These are phyloP conservation scores for Cetonia aurata DNA, from an alignment of 2,888 invertebrate genomes.

Conservation along the genomic window DNA sequence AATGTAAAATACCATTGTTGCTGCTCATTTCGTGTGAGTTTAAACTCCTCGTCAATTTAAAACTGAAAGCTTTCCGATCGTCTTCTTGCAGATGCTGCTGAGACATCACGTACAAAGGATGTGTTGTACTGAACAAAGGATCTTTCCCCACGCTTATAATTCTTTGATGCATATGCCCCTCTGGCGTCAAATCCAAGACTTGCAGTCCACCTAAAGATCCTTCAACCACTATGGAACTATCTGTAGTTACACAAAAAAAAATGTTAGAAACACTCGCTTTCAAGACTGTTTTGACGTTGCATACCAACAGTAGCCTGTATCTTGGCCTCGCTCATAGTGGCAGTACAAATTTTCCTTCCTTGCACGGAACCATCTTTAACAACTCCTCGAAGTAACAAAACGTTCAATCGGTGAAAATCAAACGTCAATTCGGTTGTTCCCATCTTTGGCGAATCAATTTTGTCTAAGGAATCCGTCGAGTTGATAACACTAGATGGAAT, in stretches of 20 bases:
- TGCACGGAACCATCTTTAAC: conserved; percentile 78
- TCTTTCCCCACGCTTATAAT: conserved; percentile 88
- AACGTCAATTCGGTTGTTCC: conserved; percentile 88
- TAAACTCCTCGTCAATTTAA: conserved; percentile 66
- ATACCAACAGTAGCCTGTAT: conserved; percentile 86
- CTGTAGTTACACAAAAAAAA: conserved; percentile 49
- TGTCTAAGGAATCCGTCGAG: conserved; percentile 61
- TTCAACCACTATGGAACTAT: conserved; percentile 73
- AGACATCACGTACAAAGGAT: conserved; percentile 63
- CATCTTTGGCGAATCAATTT: conserved; percentile 59
- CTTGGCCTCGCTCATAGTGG: conserved; percentile 91
- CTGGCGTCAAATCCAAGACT: conserved; percentile 88
- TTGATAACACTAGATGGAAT: conserved; percentile 58
- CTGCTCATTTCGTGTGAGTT: conserved; percentile 8
- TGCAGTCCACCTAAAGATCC: conserved; percentile 95
- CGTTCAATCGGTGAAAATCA: conserved; percentile 92
- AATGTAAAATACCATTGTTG: conserved; percentile 42
- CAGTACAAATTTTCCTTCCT: conserved; percentile 93
- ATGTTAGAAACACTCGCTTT: neutral
- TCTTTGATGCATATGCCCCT: conserved; percentile 85
- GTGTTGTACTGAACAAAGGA: conserved; percentile 71
- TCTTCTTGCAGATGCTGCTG: conserved; percentile 57
- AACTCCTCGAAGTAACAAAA: conserved; percentile 85
- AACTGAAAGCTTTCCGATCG: conserved; percentile 69
- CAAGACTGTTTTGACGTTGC: conserved; percentile 21